Evolutionary conservation across 2,113 vertebrate genomes (phyloP).

Genomic region (Dipodomys spectabilis): DNA sequence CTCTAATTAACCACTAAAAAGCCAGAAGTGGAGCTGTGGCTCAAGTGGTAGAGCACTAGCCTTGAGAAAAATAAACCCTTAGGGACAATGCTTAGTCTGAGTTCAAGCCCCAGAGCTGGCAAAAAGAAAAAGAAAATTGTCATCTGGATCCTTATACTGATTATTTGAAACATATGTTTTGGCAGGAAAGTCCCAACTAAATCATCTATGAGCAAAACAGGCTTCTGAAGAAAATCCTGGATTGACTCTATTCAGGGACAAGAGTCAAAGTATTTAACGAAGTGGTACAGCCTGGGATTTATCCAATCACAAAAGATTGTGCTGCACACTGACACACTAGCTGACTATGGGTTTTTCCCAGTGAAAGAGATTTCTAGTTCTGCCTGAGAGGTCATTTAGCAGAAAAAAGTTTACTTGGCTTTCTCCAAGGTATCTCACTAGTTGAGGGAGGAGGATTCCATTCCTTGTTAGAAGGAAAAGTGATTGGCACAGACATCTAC

Average conservation of each 20-base stretch:
- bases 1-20: too few species aligned
- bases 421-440: neutral
- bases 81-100: too few species aligned
- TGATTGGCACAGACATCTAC: neutral
- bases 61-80: too few species aligned
- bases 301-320: too few species aligned
- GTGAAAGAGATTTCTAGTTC: neutral
- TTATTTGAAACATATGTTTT: neutral
- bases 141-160: neutral
- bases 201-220: neutral
- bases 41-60: too few species aligned
- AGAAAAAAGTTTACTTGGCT: neutral
- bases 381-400: neutral
- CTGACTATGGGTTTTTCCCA: neutral
- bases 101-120: too few species aligned
- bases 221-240: neutral
- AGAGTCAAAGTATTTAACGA: neutral
- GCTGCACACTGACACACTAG: neutral
- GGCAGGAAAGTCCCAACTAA: neutral
- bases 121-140: neutral
- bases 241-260: neutral
- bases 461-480: neutral
- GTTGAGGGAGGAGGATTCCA: neutral
- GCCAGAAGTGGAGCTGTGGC: too few species aligned
- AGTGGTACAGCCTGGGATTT: neutral